These are phyloP conservation scores for Paratrypauchen microcephalus DNA, from an alignment of 2,797 vertebrate species.

Conservation along the genomic window DNA sequence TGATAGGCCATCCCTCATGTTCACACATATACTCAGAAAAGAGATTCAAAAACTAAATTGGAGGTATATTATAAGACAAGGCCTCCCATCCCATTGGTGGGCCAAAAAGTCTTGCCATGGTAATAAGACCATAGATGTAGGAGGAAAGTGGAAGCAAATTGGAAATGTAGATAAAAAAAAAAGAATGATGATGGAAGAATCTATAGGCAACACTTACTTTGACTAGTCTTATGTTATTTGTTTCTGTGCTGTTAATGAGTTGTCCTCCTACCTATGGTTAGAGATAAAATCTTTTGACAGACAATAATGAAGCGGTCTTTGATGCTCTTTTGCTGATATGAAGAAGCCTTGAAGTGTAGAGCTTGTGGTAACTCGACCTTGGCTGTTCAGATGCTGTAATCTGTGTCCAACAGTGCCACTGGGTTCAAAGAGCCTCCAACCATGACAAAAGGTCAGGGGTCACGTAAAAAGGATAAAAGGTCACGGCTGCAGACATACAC, in stretches of 20 bases:
- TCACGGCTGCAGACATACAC: constrained; percentile 54
- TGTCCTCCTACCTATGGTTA: constrained; percentile 33
- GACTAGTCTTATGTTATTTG: background rate
- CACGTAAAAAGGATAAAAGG: constrained; percentile 38
- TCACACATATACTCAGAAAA: constrained; percentile 22
- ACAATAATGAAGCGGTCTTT: constrained; percentile 18
- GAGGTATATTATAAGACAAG: constrained; percentile 11
- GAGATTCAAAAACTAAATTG: constrained; percentile 13
- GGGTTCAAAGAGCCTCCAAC: constrained; percentile 44
- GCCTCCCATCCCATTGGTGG: too few species aligned
- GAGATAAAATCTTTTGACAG: constrained; percentile 46
- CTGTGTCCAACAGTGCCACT: constrained; percentile 18
- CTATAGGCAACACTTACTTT: background rate
- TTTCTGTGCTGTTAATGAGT: background rate
- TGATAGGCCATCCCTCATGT: constrained; percentile 24
- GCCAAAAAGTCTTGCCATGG: too few species aligned
- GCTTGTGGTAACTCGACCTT: constrained; percentile 32
- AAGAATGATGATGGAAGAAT: too few species aligned
- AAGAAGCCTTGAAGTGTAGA: background rate
- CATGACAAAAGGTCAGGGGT: constrained; percentile 44
- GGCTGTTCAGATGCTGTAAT: constrained; percentile 18
- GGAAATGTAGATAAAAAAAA: background rate
- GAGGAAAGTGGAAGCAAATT: background rate
- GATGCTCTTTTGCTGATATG: constrained; percentile 1
- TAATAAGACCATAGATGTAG: background rate